Percentiles rank a stretch among this genome's conserved stretches.
Conservation (phyloP, 2,797 vertebrate genomes). For the Chrosomus eos region DNA sequence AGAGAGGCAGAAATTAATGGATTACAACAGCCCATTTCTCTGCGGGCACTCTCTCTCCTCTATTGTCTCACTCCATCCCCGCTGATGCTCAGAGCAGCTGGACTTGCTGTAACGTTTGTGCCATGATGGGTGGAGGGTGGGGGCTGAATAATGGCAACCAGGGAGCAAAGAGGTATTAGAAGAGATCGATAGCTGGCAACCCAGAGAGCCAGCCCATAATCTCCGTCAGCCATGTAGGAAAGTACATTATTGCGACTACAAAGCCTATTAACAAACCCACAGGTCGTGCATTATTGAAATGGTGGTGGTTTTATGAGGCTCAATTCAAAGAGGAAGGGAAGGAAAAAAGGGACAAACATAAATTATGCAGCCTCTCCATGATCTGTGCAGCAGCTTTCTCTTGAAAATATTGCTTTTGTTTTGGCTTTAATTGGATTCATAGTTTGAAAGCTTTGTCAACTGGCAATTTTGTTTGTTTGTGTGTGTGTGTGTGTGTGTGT, state of each 20-base stretch:
- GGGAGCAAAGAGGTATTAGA: constrained; percentile 67
- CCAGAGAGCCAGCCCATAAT: constrained; percentile 67
- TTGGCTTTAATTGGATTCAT: constrained; percentile 72
- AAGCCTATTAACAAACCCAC: constrained; percentile 78
- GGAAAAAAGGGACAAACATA: constrained; percentile 66
- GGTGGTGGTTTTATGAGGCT: constrained; percentile 71
- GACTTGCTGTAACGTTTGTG: constrained; percentile 38
- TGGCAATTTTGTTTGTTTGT: constrained; percentile 37
- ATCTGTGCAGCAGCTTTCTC: constrained; percentile 41
- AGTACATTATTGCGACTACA: constrained; percentile 78
- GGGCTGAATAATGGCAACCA: constrained; percentile 51
- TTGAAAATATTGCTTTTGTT: constrained; percentile 68
- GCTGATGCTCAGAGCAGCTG: constrained; percentile 36
- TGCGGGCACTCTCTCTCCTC: not conserved
- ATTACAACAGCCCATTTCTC: constrained; percentile 68
- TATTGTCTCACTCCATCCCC: constrained; percentile 28
- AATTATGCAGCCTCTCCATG: constrained; percentile 69
- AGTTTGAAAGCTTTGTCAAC: constrained; percentile 66
- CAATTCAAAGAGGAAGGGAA: constrained; percentile 63
- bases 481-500: not conserved
- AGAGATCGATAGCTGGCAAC: constrained; percentile 72
- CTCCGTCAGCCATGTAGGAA: constrained; percentile 74
- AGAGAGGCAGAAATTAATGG: constrained; percentile 70
- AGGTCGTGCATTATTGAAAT: constrained; percentile 77
- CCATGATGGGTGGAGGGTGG: constrained; percentile 29